Percentiles rank a stretch among this genome's conserved stretches.
These are phyloP conservation scores for Nixonia krombeini DNA, from an alignment of 1,140 invertebrate genomes.

Conservation along the genomic window DNA sequence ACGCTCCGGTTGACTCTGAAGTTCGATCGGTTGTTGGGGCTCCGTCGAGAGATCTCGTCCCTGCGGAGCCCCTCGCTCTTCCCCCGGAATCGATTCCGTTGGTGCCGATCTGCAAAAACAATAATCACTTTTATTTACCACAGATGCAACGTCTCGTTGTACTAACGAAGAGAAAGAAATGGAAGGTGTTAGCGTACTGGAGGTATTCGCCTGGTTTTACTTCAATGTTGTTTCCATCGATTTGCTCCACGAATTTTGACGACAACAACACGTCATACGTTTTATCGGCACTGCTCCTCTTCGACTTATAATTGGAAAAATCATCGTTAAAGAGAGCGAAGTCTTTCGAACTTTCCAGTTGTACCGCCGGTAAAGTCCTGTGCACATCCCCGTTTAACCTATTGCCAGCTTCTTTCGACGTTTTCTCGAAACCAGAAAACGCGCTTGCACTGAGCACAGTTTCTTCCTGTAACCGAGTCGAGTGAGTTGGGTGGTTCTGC, in stretches of 20 bases:
- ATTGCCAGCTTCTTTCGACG: constrained; percentile 30
- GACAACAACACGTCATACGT: constrained; percentile 51
- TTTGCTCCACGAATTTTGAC: constrained; percentile 62
- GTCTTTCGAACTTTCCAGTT: constrained; percentile 60
- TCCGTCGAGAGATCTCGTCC: constrained; percentile 75
- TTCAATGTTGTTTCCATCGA: constrained; percentile 68
- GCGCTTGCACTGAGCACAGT: constrained; percentile 58
- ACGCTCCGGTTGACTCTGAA: constrained; percentile 46
- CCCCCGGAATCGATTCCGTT: constrained; percentile 74
- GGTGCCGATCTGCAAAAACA: constrained; percentile 49
- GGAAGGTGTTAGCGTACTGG: no score
- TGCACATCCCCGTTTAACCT: constrained; percentile 47
- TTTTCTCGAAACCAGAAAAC: constrained; percentile 54
- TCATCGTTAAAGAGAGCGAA: constrained; percentile 8
- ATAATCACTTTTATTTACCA: constrained; percentile 7
- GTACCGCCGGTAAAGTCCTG: constrained; percentile 50
- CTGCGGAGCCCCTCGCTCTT: constrained; percentile 80
- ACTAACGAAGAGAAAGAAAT: no score
- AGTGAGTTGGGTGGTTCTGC: constrained; percentile 62
- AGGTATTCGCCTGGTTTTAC: constrained; percentile 62
- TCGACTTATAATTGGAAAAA: neutral
- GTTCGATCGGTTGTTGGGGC: constrained; percentile 72
- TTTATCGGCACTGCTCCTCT: constrained; percentile 18
- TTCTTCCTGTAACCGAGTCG: constrained; percentile 43
- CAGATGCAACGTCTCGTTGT: no score